Evolutionary conservation across 2,113 vertebrate genomes (phyloP), one percentile per base, ranked within the genome.

Genomic region (Taurulus bubalis): DNA sequence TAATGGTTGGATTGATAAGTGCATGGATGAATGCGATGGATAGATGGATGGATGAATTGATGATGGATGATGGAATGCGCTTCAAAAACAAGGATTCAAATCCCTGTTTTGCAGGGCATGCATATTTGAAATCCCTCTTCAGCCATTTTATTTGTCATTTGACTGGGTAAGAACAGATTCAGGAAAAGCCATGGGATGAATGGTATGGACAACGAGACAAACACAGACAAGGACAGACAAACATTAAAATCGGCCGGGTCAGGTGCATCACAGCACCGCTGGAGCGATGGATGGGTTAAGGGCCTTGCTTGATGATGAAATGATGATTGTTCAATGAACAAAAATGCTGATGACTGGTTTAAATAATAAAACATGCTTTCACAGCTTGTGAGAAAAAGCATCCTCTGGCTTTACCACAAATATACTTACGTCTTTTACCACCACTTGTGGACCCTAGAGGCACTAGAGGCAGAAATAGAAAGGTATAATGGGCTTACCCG

Each of bases 341-440:
- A 66, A 70, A 62, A 71, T 58, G 56, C 53, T 80, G 77, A 89
- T 88, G 85, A 83, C 66, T 84, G 62, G 40, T 69, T 85, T 66
- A 82, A 85, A 58, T 67, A 69, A 80, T 56, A 83, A 91, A 87
- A 87, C 91, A 93, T 93, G 92, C 91, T 89, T 87, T 82, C 63
- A 56, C 71, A 77, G 36, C 49, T 75, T 45, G 63, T 55, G 77
- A 79, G 32, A 77, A 84, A 32, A 81, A 77, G 67, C 75, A 83
- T 85, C 89, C 58, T 76, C 79, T 84, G 74, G 80, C 51, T 87
- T 91, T 84, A 81, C 73, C 77, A 40, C 56, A 79, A 74, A 84
- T 12, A 82, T 90, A 93, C 96, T 97, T 96, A 98, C 97, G 85
- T 59, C 2, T 2, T 20, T 1, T 0, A 84, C 92, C 95, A 90